Evolutionary conservation across 2,888 invertebrate genomes (phyloP).

Genomic region (Ormyrus nitidulus): DNA sequence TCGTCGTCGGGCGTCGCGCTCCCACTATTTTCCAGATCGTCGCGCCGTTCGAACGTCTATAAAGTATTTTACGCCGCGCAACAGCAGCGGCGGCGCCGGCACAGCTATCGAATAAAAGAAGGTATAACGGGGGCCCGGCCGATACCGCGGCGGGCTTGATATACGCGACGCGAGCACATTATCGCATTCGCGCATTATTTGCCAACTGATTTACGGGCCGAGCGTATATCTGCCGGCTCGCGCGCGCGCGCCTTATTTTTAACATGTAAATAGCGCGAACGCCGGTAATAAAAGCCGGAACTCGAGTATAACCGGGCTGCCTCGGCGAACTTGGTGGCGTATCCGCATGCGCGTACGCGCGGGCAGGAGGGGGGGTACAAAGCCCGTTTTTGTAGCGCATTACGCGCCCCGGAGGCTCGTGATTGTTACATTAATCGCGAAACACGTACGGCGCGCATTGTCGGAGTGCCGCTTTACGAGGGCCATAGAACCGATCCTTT

Average conservation of each 20-base stretch:
- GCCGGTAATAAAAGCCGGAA: slow-evolving; percentile 33
- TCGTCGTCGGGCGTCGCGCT: not conserved
- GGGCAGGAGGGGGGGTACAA: too few species aligned
- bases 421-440: not conserved
- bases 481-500: not conserved
- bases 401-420: not conserved
- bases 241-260: slow-evolving; percentile 13
- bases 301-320: slow-evolving; percentile 3
- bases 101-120: slow-evolving; percentile 32
- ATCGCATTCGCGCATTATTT: slow-evolving; percentile 52
- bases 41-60: slow-evolving; percentile 41
- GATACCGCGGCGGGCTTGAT: slow-evolving; percentile 6
- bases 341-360: too few species aligned
- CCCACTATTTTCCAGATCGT: slow-evolving; percentile 44
- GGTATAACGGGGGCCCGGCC: not conserved
- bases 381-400: not conserved
- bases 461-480: too few species aligned
- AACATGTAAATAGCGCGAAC: slow-evolving; percentile 29
- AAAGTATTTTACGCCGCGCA: slow-evolving; percentile 43
- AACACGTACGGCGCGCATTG: too few species aligned
- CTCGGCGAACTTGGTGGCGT: too few species aligned
- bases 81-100: not conserved
- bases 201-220: slow-evolving; percentile 47
- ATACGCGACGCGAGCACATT: slow-evolving; percentile 39
- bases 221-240: not conserved